phyloP scores from a whole-genome alignment of 2,797 vertebrate genomes.

The Sternotherus odoratus region DNA sequence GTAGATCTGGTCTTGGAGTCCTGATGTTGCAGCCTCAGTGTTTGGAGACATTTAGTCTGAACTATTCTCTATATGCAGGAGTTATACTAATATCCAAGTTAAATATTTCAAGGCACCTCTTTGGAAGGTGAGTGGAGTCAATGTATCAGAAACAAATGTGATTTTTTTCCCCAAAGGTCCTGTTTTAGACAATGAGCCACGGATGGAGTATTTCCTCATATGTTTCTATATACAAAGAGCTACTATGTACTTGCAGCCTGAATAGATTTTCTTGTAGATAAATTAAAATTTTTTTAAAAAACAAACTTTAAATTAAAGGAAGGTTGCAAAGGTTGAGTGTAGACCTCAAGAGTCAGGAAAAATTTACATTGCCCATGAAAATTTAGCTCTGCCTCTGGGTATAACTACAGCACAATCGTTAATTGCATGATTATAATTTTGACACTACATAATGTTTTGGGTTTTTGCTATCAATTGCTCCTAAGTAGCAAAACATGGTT shows the following conservation, averaged over 20 bases:
- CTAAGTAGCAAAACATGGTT: neutral
- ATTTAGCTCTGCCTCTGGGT: neutral
- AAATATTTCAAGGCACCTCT: slow-evolving; percentile 4
- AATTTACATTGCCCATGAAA: neutral
- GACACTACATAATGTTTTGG: neutral
- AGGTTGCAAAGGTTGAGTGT: neutral
- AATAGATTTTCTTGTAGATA: neutral
- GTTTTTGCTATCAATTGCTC: neutral
- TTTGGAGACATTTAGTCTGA: neutral
- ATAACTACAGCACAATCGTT: neutral
- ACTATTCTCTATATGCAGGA: neutral
- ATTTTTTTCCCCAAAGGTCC: neutral
- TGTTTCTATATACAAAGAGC: neutral
- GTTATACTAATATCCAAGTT: neutral
- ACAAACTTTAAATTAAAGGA: neutral
- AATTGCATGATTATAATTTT: neutral
- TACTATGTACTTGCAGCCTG: neutral
- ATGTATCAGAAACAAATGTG: slow-evolving; percentile 3
- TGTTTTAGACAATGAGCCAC: neutral
- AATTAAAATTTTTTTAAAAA: neutral
- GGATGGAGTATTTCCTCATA: fast-evolving
- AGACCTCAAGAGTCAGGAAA: neutral
- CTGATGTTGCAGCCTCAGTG: neutral
- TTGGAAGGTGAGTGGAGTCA: slow-evolving; percentile 5
- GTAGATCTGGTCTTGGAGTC: no score